phyloP scores from a whole-genome alignment of 1,140 invertebrate species.

The Sogatella furcifera region DNA sequence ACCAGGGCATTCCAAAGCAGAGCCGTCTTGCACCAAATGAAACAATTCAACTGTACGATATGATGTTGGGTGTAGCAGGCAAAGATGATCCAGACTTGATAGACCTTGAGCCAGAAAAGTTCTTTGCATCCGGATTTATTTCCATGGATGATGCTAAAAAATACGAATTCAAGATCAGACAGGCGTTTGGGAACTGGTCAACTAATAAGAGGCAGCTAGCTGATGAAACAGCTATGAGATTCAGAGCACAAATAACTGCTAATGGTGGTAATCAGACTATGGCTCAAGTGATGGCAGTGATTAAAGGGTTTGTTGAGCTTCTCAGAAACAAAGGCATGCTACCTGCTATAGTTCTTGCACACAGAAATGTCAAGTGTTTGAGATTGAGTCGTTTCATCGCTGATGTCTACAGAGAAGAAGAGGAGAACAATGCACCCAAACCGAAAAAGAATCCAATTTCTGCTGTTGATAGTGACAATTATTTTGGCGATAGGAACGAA shows the following conservation, averaged over 20 bases:
- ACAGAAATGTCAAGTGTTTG: constrained; percentile 10
- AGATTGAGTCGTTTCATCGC: background rate
- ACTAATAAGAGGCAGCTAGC: background rate
- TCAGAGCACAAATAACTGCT: background rate
- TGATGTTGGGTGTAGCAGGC: background rate
- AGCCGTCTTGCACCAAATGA: constrained; percentile 17
- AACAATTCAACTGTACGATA: constrained; percentile 17
- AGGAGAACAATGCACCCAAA: constrained; percentile 4
- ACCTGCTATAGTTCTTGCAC: constrained; percentile 20
- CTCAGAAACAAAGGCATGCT: constrained; percentile 17
- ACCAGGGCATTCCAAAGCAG: constrained; percentile 13
- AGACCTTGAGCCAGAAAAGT: constrained; percentile 6
- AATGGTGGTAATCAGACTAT: background rate
- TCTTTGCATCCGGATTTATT: constrained; percentile 14
- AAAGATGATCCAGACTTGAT: background rate
- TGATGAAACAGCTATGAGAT: background rate
- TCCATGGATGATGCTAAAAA: constrained; percentile 8
- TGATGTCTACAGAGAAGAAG: background rate
- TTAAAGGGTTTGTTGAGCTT: constrained; percentile 6
- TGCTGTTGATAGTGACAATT: background rate
- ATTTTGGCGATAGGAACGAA: background rate
- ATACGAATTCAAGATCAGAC: constrained; percentile 13
- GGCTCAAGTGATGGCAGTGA: background rate
- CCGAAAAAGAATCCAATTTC: background rate
- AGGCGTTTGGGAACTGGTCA: background rate